Evolutionary conservation across 2,797 vertebrate species (phyloP).

Genomic region (Manis pentadactyla): DNA sequence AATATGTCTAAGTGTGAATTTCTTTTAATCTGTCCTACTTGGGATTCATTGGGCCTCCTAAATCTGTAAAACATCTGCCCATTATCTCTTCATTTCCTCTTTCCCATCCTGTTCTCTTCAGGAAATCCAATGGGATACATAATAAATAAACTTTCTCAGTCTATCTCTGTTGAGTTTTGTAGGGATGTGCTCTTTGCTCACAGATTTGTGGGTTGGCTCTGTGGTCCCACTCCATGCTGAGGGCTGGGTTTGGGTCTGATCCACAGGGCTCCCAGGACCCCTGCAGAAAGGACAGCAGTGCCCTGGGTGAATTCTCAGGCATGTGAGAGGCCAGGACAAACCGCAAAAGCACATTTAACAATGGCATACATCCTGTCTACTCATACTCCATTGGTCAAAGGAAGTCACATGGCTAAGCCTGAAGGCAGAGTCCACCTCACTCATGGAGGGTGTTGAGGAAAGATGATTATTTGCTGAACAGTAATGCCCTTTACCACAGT

Average conservation of each 20-base stretch:
- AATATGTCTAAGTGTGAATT: neutral
- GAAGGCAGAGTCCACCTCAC: neutral
- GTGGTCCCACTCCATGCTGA: neutral
- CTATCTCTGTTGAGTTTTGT: neutral
- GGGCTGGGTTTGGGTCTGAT: neutral
- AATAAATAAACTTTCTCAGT: neutral
- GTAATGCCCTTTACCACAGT: too few species aligned
- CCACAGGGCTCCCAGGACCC: neutral
- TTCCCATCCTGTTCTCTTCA: neutral
- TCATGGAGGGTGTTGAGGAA: neutral
- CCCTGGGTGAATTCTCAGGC: neutral
- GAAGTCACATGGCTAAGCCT: neutral
- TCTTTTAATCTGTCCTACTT: slow-evolving; percentile 17
- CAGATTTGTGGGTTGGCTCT: neutral
- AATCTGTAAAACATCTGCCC: neutral
- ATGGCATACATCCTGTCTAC: neutral
- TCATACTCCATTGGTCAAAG: neutral
- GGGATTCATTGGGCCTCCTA: neutral
- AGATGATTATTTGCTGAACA: neutral
- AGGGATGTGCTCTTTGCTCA: neutral
- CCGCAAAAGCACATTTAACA: neutral
- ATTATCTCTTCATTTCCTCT: neutral
- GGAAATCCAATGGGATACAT: neutral
- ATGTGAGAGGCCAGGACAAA: too few species aligned
- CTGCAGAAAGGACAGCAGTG: neutral